Evolutionary conservation across 2,113 vertebrate species (phyloP).

Genomic region (Procapra przewalskii): DNA sequence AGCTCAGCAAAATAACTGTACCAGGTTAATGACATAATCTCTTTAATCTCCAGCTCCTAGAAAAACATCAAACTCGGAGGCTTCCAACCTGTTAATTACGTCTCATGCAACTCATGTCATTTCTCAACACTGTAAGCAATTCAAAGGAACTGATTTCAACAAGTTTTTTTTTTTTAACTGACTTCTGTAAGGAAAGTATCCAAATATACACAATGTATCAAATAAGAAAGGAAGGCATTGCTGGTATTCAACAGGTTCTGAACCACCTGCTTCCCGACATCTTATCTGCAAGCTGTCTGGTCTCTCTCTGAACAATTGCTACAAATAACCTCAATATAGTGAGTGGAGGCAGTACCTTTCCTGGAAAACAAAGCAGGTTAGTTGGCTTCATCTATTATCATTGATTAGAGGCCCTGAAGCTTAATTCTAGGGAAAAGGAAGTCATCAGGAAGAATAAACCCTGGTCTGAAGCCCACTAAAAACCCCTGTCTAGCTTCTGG

Average conservation of each 20-base stretch:
- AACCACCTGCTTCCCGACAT: neutral
- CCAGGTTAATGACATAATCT: neutral
- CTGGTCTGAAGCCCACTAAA: neutral
- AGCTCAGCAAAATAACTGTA: neutral
- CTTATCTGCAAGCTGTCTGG: neutral
- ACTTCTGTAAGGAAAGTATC: neutral
- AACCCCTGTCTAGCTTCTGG: neutral
- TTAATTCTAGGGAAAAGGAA: neutral
- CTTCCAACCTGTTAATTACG: neutral
- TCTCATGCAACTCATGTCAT: neutral
- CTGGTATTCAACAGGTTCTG: neutral
- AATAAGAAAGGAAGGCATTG: neutral
- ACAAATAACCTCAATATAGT: neutral
- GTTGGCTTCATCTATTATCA: neutral
- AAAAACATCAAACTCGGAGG: neutral
- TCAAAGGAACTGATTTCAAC: neutral
- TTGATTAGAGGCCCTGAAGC: neutral
- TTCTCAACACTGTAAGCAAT: neutral
- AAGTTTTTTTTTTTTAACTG: neutral
- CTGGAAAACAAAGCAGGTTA: neutral
- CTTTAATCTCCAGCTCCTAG: neutral
- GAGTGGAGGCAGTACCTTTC: neutral
- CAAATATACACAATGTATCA: neutral
- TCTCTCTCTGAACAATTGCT: neutral
- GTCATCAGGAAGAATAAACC: neutral